phyloP scores from a whole-genome alignment of 2,888 invertebrate species.

The Flexamia atlantica region DNA sequence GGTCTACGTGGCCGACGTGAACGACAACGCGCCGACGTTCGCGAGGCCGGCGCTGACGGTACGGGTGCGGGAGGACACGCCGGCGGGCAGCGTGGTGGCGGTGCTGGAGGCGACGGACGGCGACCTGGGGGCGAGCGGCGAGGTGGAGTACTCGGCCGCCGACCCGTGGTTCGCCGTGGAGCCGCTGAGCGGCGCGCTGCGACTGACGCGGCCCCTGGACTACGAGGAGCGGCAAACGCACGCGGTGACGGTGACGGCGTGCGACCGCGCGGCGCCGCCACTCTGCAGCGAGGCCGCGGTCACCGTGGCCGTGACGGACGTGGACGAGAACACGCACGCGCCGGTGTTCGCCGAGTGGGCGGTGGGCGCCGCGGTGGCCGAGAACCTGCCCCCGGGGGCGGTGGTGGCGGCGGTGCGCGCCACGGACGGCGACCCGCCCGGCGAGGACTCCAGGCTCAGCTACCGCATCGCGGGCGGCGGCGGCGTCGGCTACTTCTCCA shows the following conservation, averaged over 20 bases:
- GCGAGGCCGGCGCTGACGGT: slow-evolving; percentile 85
- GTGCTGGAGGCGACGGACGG: slow-evolving; percentile 90
- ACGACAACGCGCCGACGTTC: slow-evolving; percentile 92
- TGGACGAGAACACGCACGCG: slow-evolving; percentile 93
- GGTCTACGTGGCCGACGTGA: slow-evolving; percentile 91
- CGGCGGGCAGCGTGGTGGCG: slow-evolving; percentile 90
- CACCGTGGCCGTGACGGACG: slow-evolving; percentile 92
- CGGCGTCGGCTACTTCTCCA: slow-evolving; percentile 93
- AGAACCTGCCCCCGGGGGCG: slow-evolving; percentile 88
- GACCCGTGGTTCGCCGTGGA: slow-evolving; percentile 79
- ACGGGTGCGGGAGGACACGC: slow-evolving; percentile 93
- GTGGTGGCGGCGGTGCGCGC: slow-evolving; percentile 88
- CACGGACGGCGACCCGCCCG: slow-evolving; percentile 86
- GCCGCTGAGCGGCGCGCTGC: slow-evolving; percentile 88
- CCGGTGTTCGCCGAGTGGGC: slow-evolving; percentile 91
- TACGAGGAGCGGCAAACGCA: slow-evolving; percentile 94
- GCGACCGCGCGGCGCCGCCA: slow-evolving; percentile 90
- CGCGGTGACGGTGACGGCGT: slow-evolving; percentile 89
- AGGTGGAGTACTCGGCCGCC: slow-evolving; percentile 82
- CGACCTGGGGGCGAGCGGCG: slow-evolving; percentile 89
- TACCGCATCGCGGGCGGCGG: slow-evolving; percentile 93
- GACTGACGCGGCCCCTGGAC: slow-evolving; percentile 87
- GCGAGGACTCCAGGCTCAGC: slow-evolving; percentile 87
- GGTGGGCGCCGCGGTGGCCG: slow-evolving; percentile 83
- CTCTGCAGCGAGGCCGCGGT: slow-evolving; percentile 88